Base-by-base conservation (phyloP, 2,888 invertebrate genomes). In the Cantharis rustica region DNA sequence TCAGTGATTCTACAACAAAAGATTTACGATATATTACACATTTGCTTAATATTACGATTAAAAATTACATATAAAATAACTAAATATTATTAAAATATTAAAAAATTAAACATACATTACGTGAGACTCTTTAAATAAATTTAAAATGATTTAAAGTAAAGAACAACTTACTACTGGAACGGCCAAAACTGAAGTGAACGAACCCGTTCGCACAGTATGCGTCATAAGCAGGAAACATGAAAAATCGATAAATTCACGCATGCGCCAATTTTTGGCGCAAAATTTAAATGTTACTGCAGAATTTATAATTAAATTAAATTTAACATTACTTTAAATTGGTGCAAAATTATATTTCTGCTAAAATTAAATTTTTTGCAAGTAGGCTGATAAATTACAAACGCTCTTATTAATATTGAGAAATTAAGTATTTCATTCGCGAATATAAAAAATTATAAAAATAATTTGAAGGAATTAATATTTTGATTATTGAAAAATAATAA, bases 131-230 rank as follows among this genome's bases (percentile, higher is more conserved):
- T 47, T 47, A 47, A n/a, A n/a, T 47, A 31, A n/a, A 11, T 26
- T 9, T 27, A 68, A 68, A 68, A 27, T 15, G 10, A 27, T 20
- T 16, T 9, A 0, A 66, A 66, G n/a, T 47, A 64, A n/a, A n/a
- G n/a, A 23, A 27, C 68, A 11, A 74, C 74, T 74, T 16, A 74
- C 74, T 70, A 70, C 74, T 31, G 15, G 23, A 47, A 74, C 70
- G 16, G 74, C 64, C 74, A 16, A 64, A 64, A 63, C 63, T 66
- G 69, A 74, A 68, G 68, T 27, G 68, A 68, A 26, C 27, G 26
- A 31, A 70, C 64, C 69, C 69, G 23, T 62, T 68, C 61, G 68
- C 17, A 31, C 62, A 17, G 16, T 62, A 15, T 20, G 61, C 72
- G 72, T 72, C 72, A 72, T 47, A 66, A 68, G 47, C 13, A 13